Percentiles rank a stretch among this genome's conserved stretches.
phyloP scores from a whole-genome alignment of 2,888 invertebrate species.

The Cerastis leucographa region DNA sequence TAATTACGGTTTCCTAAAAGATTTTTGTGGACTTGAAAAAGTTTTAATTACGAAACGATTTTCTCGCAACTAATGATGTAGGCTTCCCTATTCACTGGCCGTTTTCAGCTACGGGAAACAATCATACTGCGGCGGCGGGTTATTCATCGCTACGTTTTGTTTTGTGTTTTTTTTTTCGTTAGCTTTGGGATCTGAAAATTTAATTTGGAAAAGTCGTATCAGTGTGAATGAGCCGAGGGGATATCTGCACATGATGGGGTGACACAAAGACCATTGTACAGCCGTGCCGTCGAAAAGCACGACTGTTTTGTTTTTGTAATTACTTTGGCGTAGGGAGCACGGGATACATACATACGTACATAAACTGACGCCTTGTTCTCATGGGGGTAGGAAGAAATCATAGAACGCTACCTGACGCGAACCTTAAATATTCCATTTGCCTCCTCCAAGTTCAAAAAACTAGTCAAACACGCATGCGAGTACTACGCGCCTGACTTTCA shows the following conservation, averaged over 20 bases:
- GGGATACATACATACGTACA: no score
- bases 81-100: slow-evolving; percentile 29
- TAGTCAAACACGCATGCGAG: no score
- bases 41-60: slow-evolving; percentile 35
- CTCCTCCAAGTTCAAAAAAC: no score
- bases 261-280: slow-evolving; percentile 7
- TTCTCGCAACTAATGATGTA: slow-evolving; percentile 46
- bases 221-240: slow-evolving; percentile 6
- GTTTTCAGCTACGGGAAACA: slow-evolving; percentile 27
- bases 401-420: no score
- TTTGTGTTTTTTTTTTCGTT: slow-evolving; percentile 25
- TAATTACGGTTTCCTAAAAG: neutral
- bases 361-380: no score
- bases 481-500: no score
- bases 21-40: slow-evolving; percentile 4
- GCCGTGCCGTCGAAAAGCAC: neutral
- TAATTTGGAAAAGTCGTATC: slow-evolving; percentile 15
- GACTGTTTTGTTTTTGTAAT: neutral
- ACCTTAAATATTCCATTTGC: no score
- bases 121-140: slow-evolving; percentile 22
- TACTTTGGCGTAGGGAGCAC: neutral
- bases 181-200: slow-evolving; percentile 13
- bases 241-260: neutral
- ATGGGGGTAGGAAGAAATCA: no score
- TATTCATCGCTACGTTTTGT: slow-evolving; percentile 39